Base-by-base conservation (phyloP, 2,888 invertebrate species). In the Helicoverpa assulta region DNA sequence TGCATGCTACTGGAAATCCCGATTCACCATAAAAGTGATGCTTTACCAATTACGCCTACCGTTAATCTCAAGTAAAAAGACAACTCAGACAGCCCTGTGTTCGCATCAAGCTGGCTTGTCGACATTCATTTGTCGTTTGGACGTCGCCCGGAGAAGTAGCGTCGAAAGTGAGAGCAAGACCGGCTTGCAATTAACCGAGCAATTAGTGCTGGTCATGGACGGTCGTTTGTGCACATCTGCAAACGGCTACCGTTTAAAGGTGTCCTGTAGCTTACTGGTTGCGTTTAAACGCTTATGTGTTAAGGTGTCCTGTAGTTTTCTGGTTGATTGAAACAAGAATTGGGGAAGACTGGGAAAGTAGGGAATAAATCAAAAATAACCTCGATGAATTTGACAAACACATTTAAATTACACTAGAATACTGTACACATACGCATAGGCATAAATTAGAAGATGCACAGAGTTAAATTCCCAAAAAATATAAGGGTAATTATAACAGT, bases 121-220 rank as follows among this genome's bases (percentile, higher is more conserved):
- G 64, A 73, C 75, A 80, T 83, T 80, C 76, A 86, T 87, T 84
- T 78, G 71, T 85, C 78, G 73, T 54, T 71, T 56, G 57, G 70
- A 67, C 76, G 74, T 82, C 53, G 57, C 53, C 58, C 63, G 62
- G 69, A 57, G 40, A 62, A 81, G 74, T 70, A 73, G 64, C 55
- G 61, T 63, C 67, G 82, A 88, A 86, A 89, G 86, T 83, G 87
- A 89, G 86, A 89, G 89, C 69, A 78, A 75, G 76, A 73, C 79
- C 65, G 75, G 84, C 73, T 77, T 67, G 83, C 82, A 86, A 88
- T 89, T 86, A 87, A 83, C 76, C 72, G 61, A 74, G 84, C 85
- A 89, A 90, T 89, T 87, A 90, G 85, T 26, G 26, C 67, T 78
- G 81, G 82, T 82, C 83, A 86, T 76, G 75, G 79, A 84, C 78